phyloP scores from a whole-genome alignment of 2,888 invertebrate genomes.

The Chymomyza procnemis region DNA sequence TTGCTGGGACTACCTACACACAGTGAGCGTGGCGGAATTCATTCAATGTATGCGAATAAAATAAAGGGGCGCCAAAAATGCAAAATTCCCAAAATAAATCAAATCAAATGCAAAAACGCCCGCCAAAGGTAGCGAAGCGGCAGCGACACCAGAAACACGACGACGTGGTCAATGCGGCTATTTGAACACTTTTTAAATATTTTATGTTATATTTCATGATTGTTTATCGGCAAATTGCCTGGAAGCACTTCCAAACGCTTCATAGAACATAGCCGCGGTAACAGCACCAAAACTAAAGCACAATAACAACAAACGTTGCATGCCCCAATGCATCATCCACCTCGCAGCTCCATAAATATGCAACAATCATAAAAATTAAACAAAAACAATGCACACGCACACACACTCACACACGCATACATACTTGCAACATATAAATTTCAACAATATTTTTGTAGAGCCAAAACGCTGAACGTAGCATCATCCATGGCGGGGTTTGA shows the following conservation, averaged over 20 bases:
- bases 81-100: slow-evolving; percentile 66
- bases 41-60: neutral
- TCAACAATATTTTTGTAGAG: slow-evolving; percentile 1
- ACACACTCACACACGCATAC: neutral
- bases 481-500: neutral
- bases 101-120: slow-evolving; percentile 62
- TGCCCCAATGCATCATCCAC: slow-evolving; percentile 35
- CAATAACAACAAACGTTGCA: slow-evolving; percentile 6
- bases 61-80: slow-evolving; percentile 49
- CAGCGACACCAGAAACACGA: slow-evolving; percentile 62
- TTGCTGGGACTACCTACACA: neutral
- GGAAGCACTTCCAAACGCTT: slow-evolving; percentile 77
- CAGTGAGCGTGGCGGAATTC: neutral
- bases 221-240: slow-evolving; percentile 76
- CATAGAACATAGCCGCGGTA: slow-evolving; percentile 41
- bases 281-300: neutral
- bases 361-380: slow-evolving; percentile 41
- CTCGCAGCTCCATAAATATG: slow-evolving; percentile 52
- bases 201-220: slow-evolving; percentile 70
- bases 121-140: slow-evolving; percentile 74
- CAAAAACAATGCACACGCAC: slow-evolving; percentile 26
- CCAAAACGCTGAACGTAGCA: neutral
- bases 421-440: neutral
- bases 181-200: slow-evolving; percentile 68
- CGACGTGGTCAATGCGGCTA: slow-evolving; percentile 15